Evolutionary conservation across 2,113 vertebrate species (phyloP).

Genomic region (Clinocottus analis): DNA sequence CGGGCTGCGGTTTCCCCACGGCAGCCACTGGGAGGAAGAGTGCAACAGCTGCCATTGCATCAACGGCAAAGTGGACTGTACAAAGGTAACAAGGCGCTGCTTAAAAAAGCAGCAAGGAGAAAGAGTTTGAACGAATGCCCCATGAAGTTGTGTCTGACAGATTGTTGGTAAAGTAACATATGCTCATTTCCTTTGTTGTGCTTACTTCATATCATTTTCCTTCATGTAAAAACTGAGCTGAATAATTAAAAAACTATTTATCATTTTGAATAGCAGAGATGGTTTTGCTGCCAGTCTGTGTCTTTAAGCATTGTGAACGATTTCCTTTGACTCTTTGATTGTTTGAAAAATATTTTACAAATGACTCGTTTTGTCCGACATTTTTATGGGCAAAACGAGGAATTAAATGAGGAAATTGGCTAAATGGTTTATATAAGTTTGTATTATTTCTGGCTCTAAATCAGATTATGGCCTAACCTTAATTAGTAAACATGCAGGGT

Average conservation of each 20-base stretch:
- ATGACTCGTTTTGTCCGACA: not conserved
- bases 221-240: not conserved
- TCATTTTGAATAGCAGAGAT: constrained; percentile 6
- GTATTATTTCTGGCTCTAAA: not conserved
- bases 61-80: constrained; percentile 90
- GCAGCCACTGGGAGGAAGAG: constrained; percentile 93
- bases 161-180: not conserved
- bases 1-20: constrained; percentile 89
- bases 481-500: not conserved
- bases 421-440: not conserved
- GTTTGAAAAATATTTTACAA: too few species aligned
- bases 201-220: not conserved
- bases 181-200: not conserved
- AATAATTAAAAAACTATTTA: not conserved
- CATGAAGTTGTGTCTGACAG: not conserved
- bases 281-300: not conserved
- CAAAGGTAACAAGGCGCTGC: constrained; percentile 84
- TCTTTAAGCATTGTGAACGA: not conserved
- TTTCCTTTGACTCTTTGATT: not conserved
- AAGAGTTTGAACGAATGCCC: constrained; percentile 5
- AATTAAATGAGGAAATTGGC: not conserved
- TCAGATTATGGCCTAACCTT: not conserved
- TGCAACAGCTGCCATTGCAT: constrained; percentile 93
- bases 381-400: not conserved
- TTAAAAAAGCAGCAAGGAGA: not conserved